Evolutionary conservation across 2,113 vertebrate species (phyloP), one percentile per base, ranked within the genome.

Genomic region (Lates calcarifer): DNA sequence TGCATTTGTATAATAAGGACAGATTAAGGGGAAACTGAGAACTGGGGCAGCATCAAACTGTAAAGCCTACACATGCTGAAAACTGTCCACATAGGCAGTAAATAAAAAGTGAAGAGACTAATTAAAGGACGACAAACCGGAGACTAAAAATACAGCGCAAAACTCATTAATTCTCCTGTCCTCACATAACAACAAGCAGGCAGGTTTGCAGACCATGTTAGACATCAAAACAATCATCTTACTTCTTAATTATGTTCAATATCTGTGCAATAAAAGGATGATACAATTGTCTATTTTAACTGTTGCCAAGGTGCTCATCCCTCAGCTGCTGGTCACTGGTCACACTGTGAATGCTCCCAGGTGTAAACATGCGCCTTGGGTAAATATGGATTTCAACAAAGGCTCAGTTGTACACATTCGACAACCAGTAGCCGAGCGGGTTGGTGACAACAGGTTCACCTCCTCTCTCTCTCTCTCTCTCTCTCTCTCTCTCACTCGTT

Each of bases 1-100:
- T 88, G 83, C 74, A 90, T 86, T 87, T 82, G 83, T 89, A 85
- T 80, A 88, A 90, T 87, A 68, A 77, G 55, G 65, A 70, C 69
- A 77, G 87, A 90, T 89, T 89, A 89, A 68, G 72, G 82, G 71
- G 74, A 88, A 83, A 89, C 66, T 41, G 78, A 81, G 69, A 85
- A 85, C 28, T 85, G 60, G 83, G 87, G 62, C 69, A 81, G 63
- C 51, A 24, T 68, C 69, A 37, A 37, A 85, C 74, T 53, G 45
- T 85, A 84, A 80, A 82, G 81, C 70, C 72, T 47, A 71, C 31
- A 63, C 66, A 61, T 49, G 35, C 2, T 1, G 60, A 81, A 79
- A 83, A 89, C 28, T 70, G 79, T 77, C 71, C 39, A 74, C 63
- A 72, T 2, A 74, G 56, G 68, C 68, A 79, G 63, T 51, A 79